Percentiles rank a stretch among this genome's conserved stretches.
Conservation (phyloP, 2,888 invertebrate genomes). For the Cephus pulcher region DNA sequence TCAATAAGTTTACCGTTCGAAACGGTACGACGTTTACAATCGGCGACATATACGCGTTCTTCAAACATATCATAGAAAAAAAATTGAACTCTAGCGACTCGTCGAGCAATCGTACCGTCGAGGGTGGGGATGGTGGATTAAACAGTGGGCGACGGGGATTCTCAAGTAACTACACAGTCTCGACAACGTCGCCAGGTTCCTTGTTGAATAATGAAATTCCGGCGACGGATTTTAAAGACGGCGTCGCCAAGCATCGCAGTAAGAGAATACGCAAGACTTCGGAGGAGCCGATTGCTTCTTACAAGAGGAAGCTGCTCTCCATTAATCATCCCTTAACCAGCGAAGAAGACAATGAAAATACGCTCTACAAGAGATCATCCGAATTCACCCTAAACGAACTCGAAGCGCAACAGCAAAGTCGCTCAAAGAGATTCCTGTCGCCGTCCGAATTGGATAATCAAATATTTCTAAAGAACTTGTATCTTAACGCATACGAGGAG, state of each 20-base stretch:
- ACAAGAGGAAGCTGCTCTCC: constrained; percentile 50
- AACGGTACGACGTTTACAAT: constrained; percentile 62
- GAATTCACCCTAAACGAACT: constrained; percentile 48
- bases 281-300: constrained; percentile 35
- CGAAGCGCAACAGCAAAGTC: constrained; percentile 55
- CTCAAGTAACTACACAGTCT: constrained; percentile 21
- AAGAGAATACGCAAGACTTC: constrained; percentile 58
- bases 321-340: constrained; percentile 43
- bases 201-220: constrained; percentile 59
- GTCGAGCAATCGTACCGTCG: constrained; percentile 14
- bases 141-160: constrained; percentile 22
- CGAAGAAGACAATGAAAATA: constrained; percentile 22
- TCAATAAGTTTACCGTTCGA: constrained; percentile 55
- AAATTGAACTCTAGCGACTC: constrained; percentile 50
- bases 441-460: constrained; percentile 59
- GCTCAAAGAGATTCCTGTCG: constrained; percentile 56
- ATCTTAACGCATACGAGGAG: constrained; percentile 60
- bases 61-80: constrained; percentile 66
- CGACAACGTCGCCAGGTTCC: constrained; percentile 27
- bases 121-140: constrained; percentile 8
- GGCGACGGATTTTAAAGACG: constrained; percentile 34
- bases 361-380: neutral
- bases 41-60: constrained; percentile 62
- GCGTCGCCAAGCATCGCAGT: constrained; percentile 57
- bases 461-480: constrained; percentile 61